Base-by-base conservation (phyloP, 2,113 vertebrate genomes). In the Gymnocephalus cernua region DNA sequence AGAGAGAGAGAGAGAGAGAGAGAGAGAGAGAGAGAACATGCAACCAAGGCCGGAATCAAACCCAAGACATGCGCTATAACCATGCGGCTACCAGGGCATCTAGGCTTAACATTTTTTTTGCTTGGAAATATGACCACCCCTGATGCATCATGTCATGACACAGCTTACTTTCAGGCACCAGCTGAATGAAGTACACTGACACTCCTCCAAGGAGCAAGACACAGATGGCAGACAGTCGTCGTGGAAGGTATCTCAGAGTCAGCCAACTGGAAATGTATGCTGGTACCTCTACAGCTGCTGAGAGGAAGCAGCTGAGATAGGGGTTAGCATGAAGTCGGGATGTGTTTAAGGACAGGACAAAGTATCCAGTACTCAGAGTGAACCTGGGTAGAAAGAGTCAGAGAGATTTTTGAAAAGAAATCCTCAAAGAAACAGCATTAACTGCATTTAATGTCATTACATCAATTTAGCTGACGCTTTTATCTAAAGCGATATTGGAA, bases 221-320 rank as follows among this genome's bases (percentile, higher is more conserved):
- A 0, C 74, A 68, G 48, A 94, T 89, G 82, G 95, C 85, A 25
- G 95, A 95, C 9, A 94, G 91, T 18, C 96, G 94, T 4, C 97
- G 93, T 1, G 95, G 92, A 6, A 96, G 6, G 2, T 74, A 73
- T 11, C 27, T 86, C 1, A 98, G 92, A 13, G 96, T 92, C 71
- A 97, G 56, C 96, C 96, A 97, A 78, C 95, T 91, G 32, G 93
- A 72, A 1, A 93, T 0, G 6, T 97, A 97, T 0, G 95, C 96
- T 4, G 97, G 96, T 9, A 97, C 84, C 83, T 99, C 97, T 0
- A 93, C 94, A 74, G 93, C 88, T 0, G 95, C 96, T 0, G 95
- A 95, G 9, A 98, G 93, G 91, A 98, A 97, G 83, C 95, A 95
- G 92, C 96, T 97, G 84, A 97, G 0, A 0, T 94, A 98, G 50